Evolutionary conservation across 2,797 vertebrate genomes (phyloP), one percentile per base, ranked within the genome.

Genomic region (Sitta carolinensis): DNA sequence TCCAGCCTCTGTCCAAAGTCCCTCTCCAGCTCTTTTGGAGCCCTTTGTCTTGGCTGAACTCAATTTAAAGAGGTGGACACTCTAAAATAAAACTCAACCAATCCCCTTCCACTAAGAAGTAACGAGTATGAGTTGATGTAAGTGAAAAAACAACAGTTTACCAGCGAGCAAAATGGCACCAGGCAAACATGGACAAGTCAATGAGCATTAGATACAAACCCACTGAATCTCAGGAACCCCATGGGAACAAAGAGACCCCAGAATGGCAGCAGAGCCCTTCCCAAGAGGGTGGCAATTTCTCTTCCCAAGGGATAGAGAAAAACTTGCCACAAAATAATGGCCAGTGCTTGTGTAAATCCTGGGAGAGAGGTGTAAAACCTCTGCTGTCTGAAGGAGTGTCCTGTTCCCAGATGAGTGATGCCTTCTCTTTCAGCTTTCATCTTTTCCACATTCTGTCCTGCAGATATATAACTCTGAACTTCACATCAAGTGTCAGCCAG

Each of bases 131-230:
- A 45, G 6, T 13, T 27, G 27, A 67, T n/a, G 1, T 0, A 13
- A 29, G 8, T 13, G 27, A 29, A 45, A 20, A 52, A 52, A 32
- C 17, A 50, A 42, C 36, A 58, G 2, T 30, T 70, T 45, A 17
- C 38, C 47, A 38, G 70, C 15, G 23, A 5, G 16, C 0, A 0
- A 68, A n/a, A 59, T 0, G 9, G 13, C 27, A 59, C 45, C 15
- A 16, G 23, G 19, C 12, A 29, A 9, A 52, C n/a, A 59, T 0
- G 3, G 12, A 26, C 7, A 8, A 58, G 14, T 7, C 58, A 58
- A 36, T 8, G 27, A 50, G 21, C 20, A 14, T 21, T 21, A 42
- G 4, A 36, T 4, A 43, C 11, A 51, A 58, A 43, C 10, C 10
- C 32, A 8, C 3, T 0, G 1, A 12, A 66, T 10, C 12, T 32